phyloP scores from a whole-genome alignment of 2,888 invertebrate genomes.

The Latheticus oryzae region DNA sequence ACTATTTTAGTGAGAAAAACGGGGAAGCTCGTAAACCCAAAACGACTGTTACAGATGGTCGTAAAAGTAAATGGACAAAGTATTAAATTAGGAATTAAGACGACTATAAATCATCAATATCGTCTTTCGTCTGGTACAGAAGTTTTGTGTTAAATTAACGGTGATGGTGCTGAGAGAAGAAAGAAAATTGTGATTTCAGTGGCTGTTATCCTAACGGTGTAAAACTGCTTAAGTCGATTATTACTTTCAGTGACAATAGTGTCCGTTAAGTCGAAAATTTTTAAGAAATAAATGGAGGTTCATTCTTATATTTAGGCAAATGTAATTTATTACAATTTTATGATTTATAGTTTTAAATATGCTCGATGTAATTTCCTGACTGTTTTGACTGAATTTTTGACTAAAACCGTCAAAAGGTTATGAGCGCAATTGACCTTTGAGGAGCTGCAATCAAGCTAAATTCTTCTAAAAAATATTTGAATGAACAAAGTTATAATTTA shows the following conservation, averaged over 20 bases:
- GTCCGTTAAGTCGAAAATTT: conserved; percentile 8
- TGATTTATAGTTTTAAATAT: too few relatives aligned
- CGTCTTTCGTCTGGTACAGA: conserved; percentile 2
- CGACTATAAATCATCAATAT: conserved; percentile 21
- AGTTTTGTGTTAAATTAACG: conserved; percentile 10
- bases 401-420: too few relatives aligned
- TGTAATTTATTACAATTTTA: too few relatives aligned
- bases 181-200: conserved; percentile 7
- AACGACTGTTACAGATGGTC: conserved; percentile 34
- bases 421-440: too few relatives aligned
- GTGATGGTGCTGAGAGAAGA: conserved; percentile 1
- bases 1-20: conserved; percentile 13
- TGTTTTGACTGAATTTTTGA: too few relatives aligned
- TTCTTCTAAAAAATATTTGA: too few relatives aligned
- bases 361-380: too few relatives aligned
- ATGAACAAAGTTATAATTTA: too few relatives aligned
- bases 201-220: conserved; percentile 34
- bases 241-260: too few relatives aligned
- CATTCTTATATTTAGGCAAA: too few relatives aligned
- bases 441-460: too few relatives aligned
- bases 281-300: conserved; percentile 6
- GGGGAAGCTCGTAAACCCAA: conserved; percentile 29
- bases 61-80: conserved; percentile 31
- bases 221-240: conserved; percentile 30
- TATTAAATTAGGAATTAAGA: conserved; percentile 32